Conservation (phyloP, 2,888 invertebrate genomes). For the Lithophane semibrunnea region DNA sequence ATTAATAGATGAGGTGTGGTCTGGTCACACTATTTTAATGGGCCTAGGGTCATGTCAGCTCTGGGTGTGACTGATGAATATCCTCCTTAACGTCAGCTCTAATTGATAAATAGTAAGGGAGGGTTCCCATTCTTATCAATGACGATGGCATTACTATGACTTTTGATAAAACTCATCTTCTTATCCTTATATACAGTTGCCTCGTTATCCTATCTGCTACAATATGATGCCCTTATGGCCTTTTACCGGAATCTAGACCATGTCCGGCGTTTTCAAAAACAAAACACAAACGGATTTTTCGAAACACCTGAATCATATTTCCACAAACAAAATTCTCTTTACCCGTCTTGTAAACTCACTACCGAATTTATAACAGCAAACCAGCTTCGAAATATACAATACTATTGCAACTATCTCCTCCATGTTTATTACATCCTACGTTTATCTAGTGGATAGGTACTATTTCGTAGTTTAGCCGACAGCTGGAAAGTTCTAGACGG, state of each 20-base stretch:
- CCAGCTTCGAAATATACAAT: slow-evolving; percentile 36
- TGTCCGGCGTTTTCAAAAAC: not conserved
- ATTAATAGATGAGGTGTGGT: slow-evolving; percentile 36
- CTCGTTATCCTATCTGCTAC: not conserved
- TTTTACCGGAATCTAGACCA: too few species aligned
- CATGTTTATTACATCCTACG: slow-evolving; percentile 58
- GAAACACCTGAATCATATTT: slow-evolving; percentile 14
- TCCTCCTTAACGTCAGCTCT: not conserved
- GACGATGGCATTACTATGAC: too few species aligned
- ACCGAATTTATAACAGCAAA: slow-evolving; percentile 31
- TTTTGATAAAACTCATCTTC: not conserved
- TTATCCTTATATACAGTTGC: not conserved
- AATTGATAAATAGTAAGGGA: not conserved
- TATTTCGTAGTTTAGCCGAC: slow-evolving; percentile 71
- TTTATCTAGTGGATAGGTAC: slow-evolving; percentile 49
- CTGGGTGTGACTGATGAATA: not conserved
- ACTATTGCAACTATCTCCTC: slow-evolving; percentile 37
- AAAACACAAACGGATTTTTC: not conserved
- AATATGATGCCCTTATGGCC: not conserved
- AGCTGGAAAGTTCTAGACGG: slow-evolving; percentile 66
- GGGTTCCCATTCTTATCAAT: not conserved
- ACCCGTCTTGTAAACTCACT: slow-evolving; percentile 8
- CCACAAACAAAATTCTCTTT: slow-evolving; percentile 29
- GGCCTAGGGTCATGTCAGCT: not conserved
- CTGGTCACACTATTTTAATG: slow-evolving; percentile 37